Base-by-base conservation (phyloP, 2,888 invertebrate species). In the Acanthosepion esculentum region DNA sequence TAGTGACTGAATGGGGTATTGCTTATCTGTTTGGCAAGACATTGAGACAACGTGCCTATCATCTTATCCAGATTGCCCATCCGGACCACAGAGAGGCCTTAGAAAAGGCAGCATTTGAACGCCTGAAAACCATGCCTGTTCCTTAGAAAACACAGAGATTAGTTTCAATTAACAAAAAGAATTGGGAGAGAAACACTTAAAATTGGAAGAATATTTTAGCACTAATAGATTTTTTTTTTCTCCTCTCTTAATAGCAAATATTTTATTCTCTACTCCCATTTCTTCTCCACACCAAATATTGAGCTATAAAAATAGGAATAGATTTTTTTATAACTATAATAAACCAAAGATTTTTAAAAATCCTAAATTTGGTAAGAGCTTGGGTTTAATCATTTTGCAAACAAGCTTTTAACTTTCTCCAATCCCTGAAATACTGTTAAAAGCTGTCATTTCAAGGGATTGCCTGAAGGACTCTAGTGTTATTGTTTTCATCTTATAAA, bases 1-100 rank as follows among this genome's bases (percentile, higher is more conserved):
- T 99, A 7, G 99, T 99, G 0, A 99, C 99, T 0, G 99, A 99
- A 97, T 98, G 98, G 96, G 99, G 99, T 33, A 98, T 99, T 96
- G 99, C 99, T 0, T 98, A 98, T 95, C 98, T 99, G 94, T 99
- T 99, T 97, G 99, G 99, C 91, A 99, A 99, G 97, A 98, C 98
- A 33, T 98, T 99, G 94, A 98, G 99, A 4, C 99, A 99, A 97
- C 98, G 99, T 94, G 99, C 99, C 7, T 98, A 99, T 97, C 99
- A 98, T 95, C 98, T 99, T 10, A 99, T 99, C 97, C 98, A 98
- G 95, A 98, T 99, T 91, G 98, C 99, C 1, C 99, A 99, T 97
- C 99, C 99, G 0, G 98, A 98, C 97, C 99, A 99, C 96, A 95
- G 97, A 92, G 98, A 98, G 96, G 97, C 97, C 0, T 98, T 99